Evolutionary conservation across 2,113 vertebrate genomes (phyloP), one percentile per base, ranked within the genome.

Genomic region (Pterocles burchelli): DNA sequence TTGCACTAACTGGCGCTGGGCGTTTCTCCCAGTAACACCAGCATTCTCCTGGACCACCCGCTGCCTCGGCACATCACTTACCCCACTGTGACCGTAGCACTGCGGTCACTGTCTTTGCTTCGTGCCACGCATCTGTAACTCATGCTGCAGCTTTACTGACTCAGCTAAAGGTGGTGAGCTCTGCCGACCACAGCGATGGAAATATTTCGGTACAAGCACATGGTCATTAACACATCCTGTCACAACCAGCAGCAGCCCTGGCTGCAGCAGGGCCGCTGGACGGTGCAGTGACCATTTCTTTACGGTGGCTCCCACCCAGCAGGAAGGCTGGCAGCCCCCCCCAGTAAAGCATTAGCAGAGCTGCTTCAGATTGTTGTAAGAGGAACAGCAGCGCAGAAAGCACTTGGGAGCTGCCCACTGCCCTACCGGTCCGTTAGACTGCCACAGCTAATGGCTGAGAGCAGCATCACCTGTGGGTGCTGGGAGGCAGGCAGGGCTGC

Each of bases 401-500:
- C 10, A 29, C 48, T 45, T 2, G 0, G 43, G 51, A 26, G 26
- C 5, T 31, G 15, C 34, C 45, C 31, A 7, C 2, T 62, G 33
- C 41, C 75, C 33, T 33, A 6, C 31, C 1, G 5, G 19, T 25
- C 21, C 5, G 0, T 38, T 45, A 38, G 41, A 16, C 38, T 41
- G 41, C 29, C 4, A 4, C 7, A 17, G 6, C 45, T 17, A 8
- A 13, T 2, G 25, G 29, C 10, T 0, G 36, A 34, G 13, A 26
- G 17, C 3, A 0, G 48, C 13, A 1, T 20, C 2, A 1, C 14
- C 31, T 19, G 4, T 2, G 6, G 43, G 19, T 11, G 11, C 59
- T 14, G n/a, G 49, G 31, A 54, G 38, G n/a, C 2, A 0, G 13
- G 21, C 19, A 10, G 34, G 41, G 66, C 41, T 34, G 28, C 41